These are phyloP conservation scores for Lutraria lutraria DNA, from an alignment of 2,888 invertebrate genomes.

Conservation along the genomic window DNA sequence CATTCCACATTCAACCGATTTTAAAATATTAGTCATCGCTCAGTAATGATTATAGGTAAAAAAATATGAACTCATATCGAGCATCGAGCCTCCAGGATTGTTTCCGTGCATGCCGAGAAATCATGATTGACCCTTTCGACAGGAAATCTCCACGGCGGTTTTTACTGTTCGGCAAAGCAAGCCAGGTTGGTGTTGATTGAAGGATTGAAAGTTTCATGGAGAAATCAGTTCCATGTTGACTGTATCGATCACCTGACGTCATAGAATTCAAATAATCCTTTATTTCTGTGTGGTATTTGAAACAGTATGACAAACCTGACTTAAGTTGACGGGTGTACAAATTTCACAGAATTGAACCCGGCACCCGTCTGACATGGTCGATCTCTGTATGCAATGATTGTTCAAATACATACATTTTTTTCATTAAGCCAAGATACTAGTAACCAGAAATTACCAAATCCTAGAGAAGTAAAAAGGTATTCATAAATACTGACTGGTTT, in stretches of 20 bases:
- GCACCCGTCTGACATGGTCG: background rate
- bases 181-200: background rate
- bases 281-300: slow-evolving; percentile 9
- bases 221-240: slow-evolving; percentile 3
- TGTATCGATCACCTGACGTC: background rate
- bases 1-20: slow-evolving; percentile 14
- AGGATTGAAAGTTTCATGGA: slow-evolving; percentile 13
- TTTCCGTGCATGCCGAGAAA: background rate
- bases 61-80: background rate
- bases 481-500: no score
- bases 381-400: background rate
- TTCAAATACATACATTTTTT: background rate
- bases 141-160: background rate
- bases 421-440: no score
- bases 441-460: no score
- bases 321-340: background rate
- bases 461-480: no score
- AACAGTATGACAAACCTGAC: background rate
- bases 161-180: background rate
- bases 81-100: background rate
- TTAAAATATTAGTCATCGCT: background rate
- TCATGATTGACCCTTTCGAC: background rate
- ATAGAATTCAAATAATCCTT: background rate
- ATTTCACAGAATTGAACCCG: background rate
- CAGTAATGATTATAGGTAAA: slow-evolving; percentile 12